A percentile compares a stretch with the other conserved stretches of the same genome.
phyloP scores from a whole-genome alignment of 2,113 vertebrate genomes.

The Callaeas wilsoni region DNA sequence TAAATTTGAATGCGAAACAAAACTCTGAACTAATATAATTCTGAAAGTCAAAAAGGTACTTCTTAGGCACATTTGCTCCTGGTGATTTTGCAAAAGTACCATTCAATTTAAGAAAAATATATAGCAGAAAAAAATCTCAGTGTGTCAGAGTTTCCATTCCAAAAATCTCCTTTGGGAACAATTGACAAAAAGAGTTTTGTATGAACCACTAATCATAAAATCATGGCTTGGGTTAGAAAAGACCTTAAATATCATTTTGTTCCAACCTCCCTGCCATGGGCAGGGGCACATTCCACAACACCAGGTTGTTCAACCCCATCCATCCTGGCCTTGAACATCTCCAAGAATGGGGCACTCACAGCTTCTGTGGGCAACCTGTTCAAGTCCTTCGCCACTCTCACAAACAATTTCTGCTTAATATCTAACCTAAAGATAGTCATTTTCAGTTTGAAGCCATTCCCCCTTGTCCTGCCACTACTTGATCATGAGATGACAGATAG shows the following conservation, averaged over 20 bases:
- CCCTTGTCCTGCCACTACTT: not conserved
- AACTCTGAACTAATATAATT: not conserved
- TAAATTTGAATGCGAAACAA: constrained; percentile 8
- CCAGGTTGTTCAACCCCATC: not conserved
- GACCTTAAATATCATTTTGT: not conserved
- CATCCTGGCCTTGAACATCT: not conserved
- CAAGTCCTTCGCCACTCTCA: not conserved
- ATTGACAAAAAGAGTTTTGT: not conserved
- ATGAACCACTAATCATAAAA: not conserved
- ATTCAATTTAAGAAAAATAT: not conserved
- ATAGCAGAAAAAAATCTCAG: not conserved
- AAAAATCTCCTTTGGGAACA: not conserved
- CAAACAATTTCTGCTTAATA: not conserved
- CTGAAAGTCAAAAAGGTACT: not conserved
- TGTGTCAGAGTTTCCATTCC: not conserved
- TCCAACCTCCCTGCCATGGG: accelerated
- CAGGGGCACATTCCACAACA: not conserved
- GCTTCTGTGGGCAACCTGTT: not conserved
- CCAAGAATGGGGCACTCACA: not conserved
- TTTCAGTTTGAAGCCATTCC: not conserved
- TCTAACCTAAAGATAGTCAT: not conserved
- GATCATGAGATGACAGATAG: not conserved
- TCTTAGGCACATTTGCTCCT: not conserved
- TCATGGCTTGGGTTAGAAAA: not conserved
- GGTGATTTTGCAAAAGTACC: not conserved